A percentile compares a stretch with the other conserved stretches of the same genome.
Evolutionary conservation across 2,113 vertebrate species (phyloP).

Genomic region (Morone chrysops): DNA sequence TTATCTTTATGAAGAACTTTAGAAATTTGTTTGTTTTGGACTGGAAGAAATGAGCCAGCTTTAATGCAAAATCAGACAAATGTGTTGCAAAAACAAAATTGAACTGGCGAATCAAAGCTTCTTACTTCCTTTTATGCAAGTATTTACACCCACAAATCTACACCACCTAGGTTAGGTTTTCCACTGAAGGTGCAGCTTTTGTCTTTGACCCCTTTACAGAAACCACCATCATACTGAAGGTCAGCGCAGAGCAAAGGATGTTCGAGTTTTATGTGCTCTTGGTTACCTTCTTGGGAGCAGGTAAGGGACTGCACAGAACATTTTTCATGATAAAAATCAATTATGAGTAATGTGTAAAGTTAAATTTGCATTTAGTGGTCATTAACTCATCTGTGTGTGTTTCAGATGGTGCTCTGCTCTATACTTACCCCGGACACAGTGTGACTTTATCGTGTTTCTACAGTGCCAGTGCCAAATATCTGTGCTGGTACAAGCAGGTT

Average conservation of each 20-base stretch:
- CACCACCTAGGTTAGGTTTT: neutral
- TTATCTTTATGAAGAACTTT: neutral
- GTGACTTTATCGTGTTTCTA: slow-evolving; percentile 58
- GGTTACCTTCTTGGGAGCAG: slow-evolving; percentile 12
- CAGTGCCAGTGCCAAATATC: neutral
- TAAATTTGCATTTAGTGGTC: too few relatives aligned
- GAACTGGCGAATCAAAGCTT: neutral
- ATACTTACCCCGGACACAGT: slow-evolving; percentile 35
- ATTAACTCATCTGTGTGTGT: slow-evolving; percentile 6
- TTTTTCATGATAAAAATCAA: neutral
- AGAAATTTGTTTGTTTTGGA: neutral
- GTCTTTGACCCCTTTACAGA: slow-evolving; percentile 4
- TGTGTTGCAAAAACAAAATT: neutral
- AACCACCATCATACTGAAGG: neutral
- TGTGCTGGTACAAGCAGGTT: slow-evolving; percentile 72
- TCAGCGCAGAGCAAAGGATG: slow-evolving; percentile 49
- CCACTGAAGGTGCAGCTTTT: slow-evolving; percentile 2
- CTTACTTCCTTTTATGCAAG: slow-evolving; percentile 19
- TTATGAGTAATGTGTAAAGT: too few relatives aligned
- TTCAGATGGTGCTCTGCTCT: slow-evolving; percentile 49
- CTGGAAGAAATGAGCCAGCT: neutral
- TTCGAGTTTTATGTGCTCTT: slow-evolving; percentile 24
- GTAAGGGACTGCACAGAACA: slow-evolving; percentile 18
- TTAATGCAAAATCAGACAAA: neutral
- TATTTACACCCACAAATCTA: slow-evolving; percentile 10